phyloP scores from a whole-genome alignment of 2,797 vertebrate genomes.

The Dromococcyx pavoninus region DNA sequence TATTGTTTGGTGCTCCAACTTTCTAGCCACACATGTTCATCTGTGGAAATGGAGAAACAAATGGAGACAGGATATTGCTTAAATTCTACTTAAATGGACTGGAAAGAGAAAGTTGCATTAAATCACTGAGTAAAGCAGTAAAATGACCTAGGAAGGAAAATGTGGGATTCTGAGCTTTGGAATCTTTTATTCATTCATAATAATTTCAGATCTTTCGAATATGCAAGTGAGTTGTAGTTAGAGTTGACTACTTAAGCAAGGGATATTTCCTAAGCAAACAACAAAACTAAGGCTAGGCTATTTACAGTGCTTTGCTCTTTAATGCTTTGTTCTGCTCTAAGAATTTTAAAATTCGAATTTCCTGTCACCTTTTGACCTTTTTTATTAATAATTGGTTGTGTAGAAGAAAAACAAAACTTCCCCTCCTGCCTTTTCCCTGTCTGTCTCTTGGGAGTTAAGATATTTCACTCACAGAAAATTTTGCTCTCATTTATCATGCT shows the following conservation, averaged over 20 bases:
- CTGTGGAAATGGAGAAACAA: neutral
- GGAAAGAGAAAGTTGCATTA: neutral
- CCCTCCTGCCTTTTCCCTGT: neutral
- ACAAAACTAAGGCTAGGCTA: neutral
- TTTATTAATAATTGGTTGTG: neutral
- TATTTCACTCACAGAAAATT: neutral
- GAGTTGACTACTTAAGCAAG: neutral
- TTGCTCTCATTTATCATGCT: neutral
- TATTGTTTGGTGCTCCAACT: neutral
- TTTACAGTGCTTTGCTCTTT: neutral
- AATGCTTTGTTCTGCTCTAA: neutral
- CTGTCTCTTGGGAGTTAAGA: neutral
- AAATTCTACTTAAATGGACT: neutral
- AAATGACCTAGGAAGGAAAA: neutral
- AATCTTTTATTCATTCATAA: neutral
- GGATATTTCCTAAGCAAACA: neutral
- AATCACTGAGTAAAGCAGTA: neutral
- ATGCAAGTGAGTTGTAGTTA: neutral
- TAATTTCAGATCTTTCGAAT: neutral
- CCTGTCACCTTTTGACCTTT: conserved; percentile 1
- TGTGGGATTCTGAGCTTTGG: neutral
- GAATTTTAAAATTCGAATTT: neutral
- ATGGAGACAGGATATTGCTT: neutral
- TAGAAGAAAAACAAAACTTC: neutral
- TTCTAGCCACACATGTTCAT: neutral